phyloP scores from a whole-genome alignment of 2,113 vertebrate species.

The Thymallus thymallus region DNA sequence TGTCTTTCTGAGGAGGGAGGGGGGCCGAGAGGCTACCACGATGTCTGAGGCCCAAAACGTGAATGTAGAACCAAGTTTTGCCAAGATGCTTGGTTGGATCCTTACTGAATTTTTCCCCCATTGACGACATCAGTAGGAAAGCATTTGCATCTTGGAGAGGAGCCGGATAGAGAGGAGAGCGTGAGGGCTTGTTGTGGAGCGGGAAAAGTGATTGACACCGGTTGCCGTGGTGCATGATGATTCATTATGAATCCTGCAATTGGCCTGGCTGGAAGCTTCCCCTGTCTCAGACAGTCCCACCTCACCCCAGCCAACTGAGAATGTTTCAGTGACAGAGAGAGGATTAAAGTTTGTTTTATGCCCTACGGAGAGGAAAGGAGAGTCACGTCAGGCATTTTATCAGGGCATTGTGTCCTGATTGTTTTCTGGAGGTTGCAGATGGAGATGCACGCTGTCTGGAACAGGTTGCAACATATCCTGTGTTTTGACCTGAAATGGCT shows the following conservation, averaged over 20 bases:
- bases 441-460: slow-evolving; percentile 16
- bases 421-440: background rate
- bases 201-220: slow-evolving; percentile 33
- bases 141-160: slow-evolving; percentile 55
- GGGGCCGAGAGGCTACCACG: too few relatives aligned
- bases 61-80: slow-evolving; percentile 36
- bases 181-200: slow-evolving; percentile 30
- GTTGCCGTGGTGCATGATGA: slow-evolving; percentile 45
- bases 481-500: slow-evolving; percentile 11
- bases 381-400: slow-evolving; percentile 16
- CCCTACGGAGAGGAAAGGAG: slow-evolving; percentile 10
- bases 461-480: slow-evolving; percentile 25
- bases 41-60: too few relatives aligned
- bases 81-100: slow-evolving; percentile 8
- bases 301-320: slow-evolving; percentile 28
- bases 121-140: slow-evolving; percentile 60
- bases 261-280: slow-evolving; percentile 35
- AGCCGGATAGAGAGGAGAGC: background rate
- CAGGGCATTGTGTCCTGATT: slow-evolving; percentile 17
- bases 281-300: slow-evolving; percentile 21
- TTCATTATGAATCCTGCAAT: slow-evolving; percentile 22
- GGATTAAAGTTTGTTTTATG: slow-evolving; percentile 38
- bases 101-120: background rate
- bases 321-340: slow-evolving; percentile 23
- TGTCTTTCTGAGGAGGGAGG: slow-evolving; percentile 7